A percentile compares a stretch with the other conserved stretches of the same genome.
Evolutionary conservation across 2,888 invertebrate genomes (phyloP).

Genomic region (Liopterus haemorrhoidalis): DNA sequence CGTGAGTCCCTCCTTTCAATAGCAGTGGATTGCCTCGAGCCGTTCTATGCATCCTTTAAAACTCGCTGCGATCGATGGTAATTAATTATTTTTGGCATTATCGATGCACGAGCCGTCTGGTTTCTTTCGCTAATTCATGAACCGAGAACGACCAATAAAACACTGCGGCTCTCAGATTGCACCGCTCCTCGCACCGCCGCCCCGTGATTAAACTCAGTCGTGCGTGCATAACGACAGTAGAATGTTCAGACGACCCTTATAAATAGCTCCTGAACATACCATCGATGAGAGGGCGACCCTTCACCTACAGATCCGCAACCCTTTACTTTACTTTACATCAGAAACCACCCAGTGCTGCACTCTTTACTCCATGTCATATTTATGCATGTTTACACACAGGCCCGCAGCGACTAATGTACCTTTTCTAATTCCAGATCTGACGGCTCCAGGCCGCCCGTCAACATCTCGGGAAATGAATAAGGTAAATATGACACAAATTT

Average conservation of each 20-base stretch:
- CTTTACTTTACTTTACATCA: background rate
- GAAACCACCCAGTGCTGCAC: constrained; percentile 13
- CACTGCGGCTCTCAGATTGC: constrained; percentile 39
- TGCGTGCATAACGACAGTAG: constrained; percentile 39
- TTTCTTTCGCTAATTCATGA: constrained; percentile 65
- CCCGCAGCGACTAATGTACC: constrained; percentile 6
- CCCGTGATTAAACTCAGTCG: constrained; percentile 41
- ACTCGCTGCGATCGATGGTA: constrained; percentile 53
- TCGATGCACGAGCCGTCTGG: constrained; percentile 55
- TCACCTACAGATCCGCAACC: background rate
- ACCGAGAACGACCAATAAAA: constrained; percentile 51
- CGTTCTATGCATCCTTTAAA: constrained; percentile 5
- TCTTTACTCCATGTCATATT: constrained; percentile 15
- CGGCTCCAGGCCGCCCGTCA: constrained; percentile 38
- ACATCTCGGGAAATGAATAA: constrained; percentile 42
- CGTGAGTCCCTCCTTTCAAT: constrained; percentile 6
- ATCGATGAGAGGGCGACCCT: background rate
- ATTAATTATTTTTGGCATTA: constrained; percentile 70
- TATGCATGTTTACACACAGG: constrained; percentile 14
- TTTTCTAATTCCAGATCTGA: constrained; percentile 41
- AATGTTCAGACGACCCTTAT: constrained; percentile 26
- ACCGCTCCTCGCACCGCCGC: constrained; percentile 20
- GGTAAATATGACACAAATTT: no score
- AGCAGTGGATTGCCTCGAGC: background rate
- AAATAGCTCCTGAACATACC: constrained; percentile 19